Conservation (phyloP, 1,140 invertebrate species). For the Frieseomelitta varia region DNA sequence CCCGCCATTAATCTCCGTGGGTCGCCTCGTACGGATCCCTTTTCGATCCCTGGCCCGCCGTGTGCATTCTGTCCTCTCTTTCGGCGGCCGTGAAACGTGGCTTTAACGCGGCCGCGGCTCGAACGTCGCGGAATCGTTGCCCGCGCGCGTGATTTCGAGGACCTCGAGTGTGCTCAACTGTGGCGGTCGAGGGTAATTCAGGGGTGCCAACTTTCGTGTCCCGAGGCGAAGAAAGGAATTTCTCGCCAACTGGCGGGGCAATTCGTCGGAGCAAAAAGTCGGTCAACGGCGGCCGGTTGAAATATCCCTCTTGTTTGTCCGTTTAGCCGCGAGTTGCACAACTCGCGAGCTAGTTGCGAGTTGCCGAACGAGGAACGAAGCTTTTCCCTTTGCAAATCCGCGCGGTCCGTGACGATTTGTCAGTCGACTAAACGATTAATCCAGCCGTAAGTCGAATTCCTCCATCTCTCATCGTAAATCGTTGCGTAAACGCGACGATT, state of each 20-base stretch:
- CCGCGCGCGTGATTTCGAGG: slow-evolving; percentile 11
- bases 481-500: background rate
- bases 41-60: slow-evolving; percentile 54
- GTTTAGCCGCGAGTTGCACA: background rate
- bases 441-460: background rate
- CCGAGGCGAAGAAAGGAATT: background rate
- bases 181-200: background rate
- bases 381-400: background rate
- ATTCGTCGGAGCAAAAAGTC: background rate
- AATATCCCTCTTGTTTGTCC: background rate
- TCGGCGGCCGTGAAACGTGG: slow-evolving; percentile 45
- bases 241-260: background rate
- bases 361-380: too few relatives aligned
- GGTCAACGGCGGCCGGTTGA: background rate
- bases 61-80: slow-evolving; percentile 59
- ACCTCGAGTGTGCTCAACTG: background rate
- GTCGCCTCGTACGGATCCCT: slow-evolving; percentile 65
- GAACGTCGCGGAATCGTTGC: slow-evolving; percentile 19
- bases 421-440: slow-evolving; percentile 19
- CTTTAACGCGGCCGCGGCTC: slow-evolving; percentile 34
- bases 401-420: background rate
- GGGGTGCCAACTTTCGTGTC: background rate
- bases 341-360: too few relatives aligned
- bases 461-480: background rate
- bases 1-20: slow-evolving; percentile 73